Conservation (phyloP, 1,140 invertebrate species). For the Brachionus angularis region DNA sequence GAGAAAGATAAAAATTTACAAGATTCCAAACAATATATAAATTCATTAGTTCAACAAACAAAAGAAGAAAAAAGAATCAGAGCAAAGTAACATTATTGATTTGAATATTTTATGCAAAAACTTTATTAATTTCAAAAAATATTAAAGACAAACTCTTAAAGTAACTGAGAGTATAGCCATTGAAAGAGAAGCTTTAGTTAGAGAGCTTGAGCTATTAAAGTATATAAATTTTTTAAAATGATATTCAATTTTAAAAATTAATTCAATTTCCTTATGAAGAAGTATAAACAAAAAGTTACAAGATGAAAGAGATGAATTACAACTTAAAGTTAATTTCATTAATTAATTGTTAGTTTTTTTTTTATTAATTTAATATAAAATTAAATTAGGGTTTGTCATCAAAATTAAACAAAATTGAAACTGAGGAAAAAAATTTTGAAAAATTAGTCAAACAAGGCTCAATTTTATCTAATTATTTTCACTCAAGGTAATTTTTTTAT, state of each 20-base stretch:
- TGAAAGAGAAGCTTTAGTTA: slow-evolving; percentile 59
- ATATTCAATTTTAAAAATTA: too few relatives aligned
- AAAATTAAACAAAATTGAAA: background rate
- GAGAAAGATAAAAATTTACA: slow-evolving; percentile 53
- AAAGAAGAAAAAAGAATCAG: slow-evolving; percentile 56
- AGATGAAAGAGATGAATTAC: slow-evolving; percentile 59
- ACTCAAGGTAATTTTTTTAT: too few relatives aligned
- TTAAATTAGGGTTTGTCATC: background rate
- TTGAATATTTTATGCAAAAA: background rate
- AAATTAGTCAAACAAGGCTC: slow-evolving; percentile 50
- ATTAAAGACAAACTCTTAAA: slow-evolving; percentile 55
- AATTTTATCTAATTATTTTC: slow-evolving; percentile 51
- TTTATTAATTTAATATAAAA: background rate
- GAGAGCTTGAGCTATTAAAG: slow-evolving; percentile 59
- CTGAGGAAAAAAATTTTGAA: slow-evolving; percentile 44
- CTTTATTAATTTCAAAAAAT: background rate
- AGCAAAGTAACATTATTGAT: slow-evolving; percentile 51
- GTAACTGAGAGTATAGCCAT: slow-evolving; percentile 59
- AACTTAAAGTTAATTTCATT: slow-evolving; percentile 46
- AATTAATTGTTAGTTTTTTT: background rate
- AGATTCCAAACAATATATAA: slow-evolving; percentile 56
- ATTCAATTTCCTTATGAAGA: slow-evolving; percentile 49
- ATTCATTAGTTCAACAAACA: slow-evolving; percentile 53
- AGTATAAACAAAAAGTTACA: slow-evolving; percentile 58
- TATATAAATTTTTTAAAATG: too few relatives aligned